Evolutionary conservation across 2,113 vertebrate species (phyloP), one percentile per base, ranked within the genome.

Genomic region (Smithornis capensis): DNA sequence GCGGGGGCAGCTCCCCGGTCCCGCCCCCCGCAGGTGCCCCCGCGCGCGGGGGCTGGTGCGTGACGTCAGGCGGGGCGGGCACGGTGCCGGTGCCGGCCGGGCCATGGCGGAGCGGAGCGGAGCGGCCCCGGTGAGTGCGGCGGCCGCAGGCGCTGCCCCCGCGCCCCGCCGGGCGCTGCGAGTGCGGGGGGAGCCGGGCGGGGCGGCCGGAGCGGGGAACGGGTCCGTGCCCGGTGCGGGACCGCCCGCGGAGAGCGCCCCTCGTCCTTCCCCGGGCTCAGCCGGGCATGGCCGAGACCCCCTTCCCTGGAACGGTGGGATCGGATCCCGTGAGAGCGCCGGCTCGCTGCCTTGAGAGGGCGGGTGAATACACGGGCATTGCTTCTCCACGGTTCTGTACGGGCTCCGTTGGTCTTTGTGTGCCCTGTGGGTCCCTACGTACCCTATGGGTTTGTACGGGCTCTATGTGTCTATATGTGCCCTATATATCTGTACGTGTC

Each of bases 311-410:
- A n/a, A 1, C 53, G 22, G 71, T 6, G 81, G 42, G 42, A 6
- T 74, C 6, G 6, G 3, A 16, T 9, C 7, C 64, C 18, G 6
- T 10, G 3, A 2, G 53, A 31, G 52, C n/a, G 38, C 25, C 62
- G 37, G 42, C 50, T 31, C 11, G 74, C 29, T 7, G 78, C n/a
- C 42, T n/a, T 2, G 15, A 10, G 16, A 27, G 81, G 65, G 21
- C 14, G 23, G 29, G 56, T 4, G 44, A 5, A 3, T 4, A 0
- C 42, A 0, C 2, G 2, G 17, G n/a, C 44, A 0, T 28, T 2
- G 65, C 49, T 28, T 6, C 64, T 18, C 76, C 12, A 49, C 9
- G 14, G 10, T 6, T 23, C 4, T 1, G 5, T 45, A 33, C 37
- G 53, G 71, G 83, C 53, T 77, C 37, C 37, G 53, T 52, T 62